phyloP scores from a whole-genome alignment of 2,888 invertebrate genomes.

The Strigamia maritima region DNA sequence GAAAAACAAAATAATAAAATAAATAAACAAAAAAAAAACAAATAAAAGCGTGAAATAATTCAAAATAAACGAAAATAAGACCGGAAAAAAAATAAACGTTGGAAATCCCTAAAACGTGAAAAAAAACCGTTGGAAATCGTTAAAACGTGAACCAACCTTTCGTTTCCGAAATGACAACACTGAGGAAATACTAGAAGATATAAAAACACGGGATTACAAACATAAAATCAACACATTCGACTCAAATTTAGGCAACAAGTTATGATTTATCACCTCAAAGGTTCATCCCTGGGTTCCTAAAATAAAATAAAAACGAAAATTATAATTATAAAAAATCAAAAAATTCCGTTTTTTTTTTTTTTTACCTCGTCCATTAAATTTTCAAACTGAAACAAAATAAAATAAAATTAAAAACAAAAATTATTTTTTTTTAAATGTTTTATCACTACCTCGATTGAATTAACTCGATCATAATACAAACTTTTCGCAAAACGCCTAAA shows the following conservation, averaged over 20 bases:
- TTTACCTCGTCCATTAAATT: constrained; percentile 32
- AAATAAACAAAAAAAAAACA: not conserved
- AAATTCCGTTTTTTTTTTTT: not conserved
- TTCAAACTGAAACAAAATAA: not conserved
- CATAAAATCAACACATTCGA: not conserved
- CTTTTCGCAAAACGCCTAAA: not conserved
- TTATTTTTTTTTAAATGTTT: not conserved
- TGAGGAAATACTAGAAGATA: constrained; percentile 13
- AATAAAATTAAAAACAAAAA: not conserved
- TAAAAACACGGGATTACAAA: not conserved
- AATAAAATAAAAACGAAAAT: not conserved
- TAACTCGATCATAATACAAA: not conserved
- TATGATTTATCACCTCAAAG: not conserved
- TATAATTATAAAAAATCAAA: not conserved
- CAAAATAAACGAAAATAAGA: not conserved
- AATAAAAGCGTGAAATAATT: not conserved
- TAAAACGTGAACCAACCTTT: constrained; percentile 22
- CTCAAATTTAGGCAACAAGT: not conserved
- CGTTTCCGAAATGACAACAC: constrained; percentile 28
- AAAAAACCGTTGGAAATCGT: not conserved
- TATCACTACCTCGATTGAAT: not conserved
- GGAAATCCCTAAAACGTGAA: not conserved
- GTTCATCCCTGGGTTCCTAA: not conserved
- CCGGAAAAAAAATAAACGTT: not conserved
- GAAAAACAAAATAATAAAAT: not conserved